Percentiles rank a stretch among this genome's conserved stretches.
phyloP scores from a whole-genome alignment of 1,140 invertebrate species.

The Psilanteris sp. region DNA sequence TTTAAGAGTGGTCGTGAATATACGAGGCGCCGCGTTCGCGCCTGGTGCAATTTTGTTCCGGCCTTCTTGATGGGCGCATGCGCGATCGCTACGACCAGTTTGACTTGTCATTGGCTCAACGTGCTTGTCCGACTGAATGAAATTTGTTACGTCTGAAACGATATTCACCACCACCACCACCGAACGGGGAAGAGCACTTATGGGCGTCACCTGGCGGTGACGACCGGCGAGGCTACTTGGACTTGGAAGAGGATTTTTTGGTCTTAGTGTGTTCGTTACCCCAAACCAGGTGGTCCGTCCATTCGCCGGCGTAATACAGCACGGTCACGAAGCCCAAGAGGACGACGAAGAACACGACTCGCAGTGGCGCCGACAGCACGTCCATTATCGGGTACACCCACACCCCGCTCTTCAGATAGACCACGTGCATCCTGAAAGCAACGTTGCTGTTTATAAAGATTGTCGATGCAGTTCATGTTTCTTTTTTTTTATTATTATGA shows the following conservation, averaged over 20 bases:
- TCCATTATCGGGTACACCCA: slow-evolving; percentile 94
- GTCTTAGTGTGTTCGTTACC: slow-evolving; percentile 82
- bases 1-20: slow-evolving; percentile 32
- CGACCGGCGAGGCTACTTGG: slow-evolving; percentile 71
- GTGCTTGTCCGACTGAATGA: slow-evolving; percentile 17
- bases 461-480: too few relatives aligned
- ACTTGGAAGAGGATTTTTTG: slow-evolving; percentile 72
- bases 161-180: slow-evolving; percentile 75
- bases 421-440: slow-evolving; percentile 83
- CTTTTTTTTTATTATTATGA: too few relatives aligned
- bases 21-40: slow-evolving; percentile 12
- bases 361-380: slow-evolving; percentile 85
- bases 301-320: slow-evolving; percentile 86
- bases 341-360: slow-evolving; percentile 86
- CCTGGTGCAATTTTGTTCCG: slow-evolving; percentile 2
- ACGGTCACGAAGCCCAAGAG: slow-evolving; percentile 81
- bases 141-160: slow-evolving; percentile 27
- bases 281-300: slow-evolving; percentile 86
- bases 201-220: slow-evolving; percentile 65
- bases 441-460: too few relatives aligned
- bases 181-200: slow-evolving; percentile 62
- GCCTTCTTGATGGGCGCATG: slow-evolving; percentile 19
- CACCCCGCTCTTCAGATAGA: slow-evolving; percentile 85
- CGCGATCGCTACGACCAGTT: slow-evolving; percentile 18
- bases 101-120: neutral